Evolutionary conservation across 2,113 vertebrate species (phyloP), one percentile per base, ranked within the genome.

Genomic region (Gallinago undulata): DNA sequence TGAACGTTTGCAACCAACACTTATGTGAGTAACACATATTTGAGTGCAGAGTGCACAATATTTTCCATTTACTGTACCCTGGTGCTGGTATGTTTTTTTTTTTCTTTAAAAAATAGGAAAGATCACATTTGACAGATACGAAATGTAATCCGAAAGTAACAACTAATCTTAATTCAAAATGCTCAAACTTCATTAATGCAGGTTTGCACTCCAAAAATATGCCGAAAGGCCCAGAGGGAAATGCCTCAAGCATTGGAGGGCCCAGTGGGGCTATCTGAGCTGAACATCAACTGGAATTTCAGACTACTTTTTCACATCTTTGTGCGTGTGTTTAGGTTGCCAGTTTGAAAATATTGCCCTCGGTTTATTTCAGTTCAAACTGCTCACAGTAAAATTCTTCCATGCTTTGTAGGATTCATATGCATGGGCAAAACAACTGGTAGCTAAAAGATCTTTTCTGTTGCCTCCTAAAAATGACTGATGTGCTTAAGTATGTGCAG

Each of bases 51-150:
- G 5, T 84, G 90, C 57, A 85, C 90, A 90, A 81, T 72, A 93
- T 96, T 97, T 97, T 97, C 97, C 96, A 85, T 91, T 95, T 94
- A 81, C 76, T 84, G 35, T 95, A 94, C 76, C 74, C 84, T 87
- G 19, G 19, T 95, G 30, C 68, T 76, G 72, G 27, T 51, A 19
- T 68, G 35, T 16, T 16, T 84, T 93, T 56, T 64, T 73, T 41
- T 90, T 66, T 69, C 67, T 79, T 21, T 84, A 37, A 94, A 96
- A 94, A 87, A 72, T 90, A 87, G 68, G 78, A 89, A 90, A 87
- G 73, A 94, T 96, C 45, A 77, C 86, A 93, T 93, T 80, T 92
- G 90, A 93, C 93, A 94, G 82, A 85, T 85, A 35, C 24, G 73
- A 94, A 95, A 94, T 85, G 31, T 77, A 94, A 96, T 95, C 87